Evolutionary conservation across 2,888 invertebrate species (phyloP).

Genomic region (Zygothrica quintamaculata): DNA sequence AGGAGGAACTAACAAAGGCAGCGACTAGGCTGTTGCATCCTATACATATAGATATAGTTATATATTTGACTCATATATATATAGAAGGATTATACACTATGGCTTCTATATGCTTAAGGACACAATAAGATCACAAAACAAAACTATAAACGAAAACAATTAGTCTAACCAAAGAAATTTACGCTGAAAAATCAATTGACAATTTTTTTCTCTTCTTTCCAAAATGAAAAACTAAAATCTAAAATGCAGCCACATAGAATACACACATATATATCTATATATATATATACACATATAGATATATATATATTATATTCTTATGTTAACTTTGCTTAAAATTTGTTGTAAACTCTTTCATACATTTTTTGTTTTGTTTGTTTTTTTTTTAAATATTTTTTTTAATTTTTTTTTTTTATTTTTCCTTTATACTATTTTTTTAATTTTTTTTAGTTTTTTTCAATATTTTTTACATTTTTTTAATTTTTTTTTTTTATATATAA

Average conservation of each 20-base stretch:
- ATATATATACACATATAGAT: conserved; percentile 16
- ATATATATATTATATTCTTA: conserved; percentile 17
- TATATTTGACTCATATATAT: not conserved
- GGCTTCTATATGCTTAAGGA: conserved; percentile 25
- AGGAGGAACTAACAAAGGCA: conserved; percentile 42
- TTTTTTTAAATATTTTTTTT: not conserved
- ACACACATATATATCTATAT: conserved; percentile 14
- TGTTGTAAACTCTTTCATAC: not conserved
- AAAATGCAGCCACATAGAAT: conserved; percentile 44
- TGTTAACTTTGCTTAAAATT: conserved; percentile 33
- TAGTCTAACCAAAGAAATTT: no score
- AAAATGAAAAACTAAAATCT: no score
- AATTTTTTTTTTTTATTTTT: not conserved
- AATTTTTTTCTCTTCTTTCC: no score
- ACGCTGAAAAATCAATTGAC: conserved; percentile 11
- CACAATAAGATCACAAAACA: conserved; percentile 40
- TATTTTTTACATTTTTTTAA: no score
- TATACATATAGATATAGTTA: conserved; percentile 12
- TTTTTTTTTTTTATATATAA: no score
- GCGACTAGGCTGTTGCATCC: conserved; percentile 26
- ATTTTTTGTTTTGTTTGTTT: not conserved
- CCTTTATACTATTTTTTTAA: not conserved
- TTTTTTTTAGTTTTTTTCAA: no score
- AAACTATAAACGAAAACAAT: no score
- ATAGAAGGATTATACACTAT: no score